Conservation (phyloP, 1,140 invertebrate species). For the Amyelois transitella region DNA sequence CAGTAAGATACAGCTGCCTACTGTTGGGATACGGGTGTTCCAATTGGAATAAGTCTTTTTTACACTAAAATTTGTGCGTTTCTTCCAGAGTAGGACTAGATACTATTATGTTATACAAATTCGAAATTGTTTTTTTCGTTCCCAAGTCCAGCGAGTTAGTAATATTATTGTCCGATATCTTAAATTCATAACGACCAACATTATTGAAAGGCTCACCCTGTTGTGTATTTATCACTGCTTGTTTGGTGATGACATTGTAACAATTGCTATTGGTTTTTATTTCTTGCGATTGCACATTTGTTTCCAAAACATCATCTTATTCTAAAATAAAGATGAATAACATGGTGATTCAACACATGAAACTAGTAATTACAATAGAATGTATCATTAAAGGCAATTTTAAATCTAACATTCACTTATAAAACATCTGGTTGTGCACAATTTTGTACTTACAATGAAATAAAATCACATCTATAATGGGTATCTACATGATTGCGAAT, state of each 20-base stretch:
- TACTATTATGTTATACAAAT: neutral
- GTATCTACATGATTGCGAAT: constrained; percentile 6
- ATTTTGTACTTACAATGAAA: constrained; percentile 24
- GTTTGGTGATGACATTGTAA: constrained; percentile 12
- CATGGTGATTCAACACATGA: constrained; percentile 13
- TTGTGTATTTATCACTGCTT: constrained; percentile 38
- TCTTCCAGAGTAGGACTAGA: neutral
- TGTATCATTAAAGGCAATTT: constrained; percentile 19
- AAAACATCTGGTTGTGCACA: constrained; percentile 28
- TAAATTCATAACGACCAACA: constrained; percentile 58
- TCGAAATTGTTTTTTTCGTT: constrained; percentile 3
- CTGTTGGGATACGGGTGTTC: too few relatives aligned
- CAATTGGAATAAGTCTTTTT: neutral
- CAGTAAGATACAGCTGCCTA: too few relatives aligned
- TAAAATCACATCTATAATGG: constrained; percentile 10
- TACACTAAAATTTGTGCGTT: neutral
- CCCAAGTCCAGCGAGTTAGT: constrained; percentile 33
- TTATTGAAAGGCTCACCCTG: constrained; percentile 59
- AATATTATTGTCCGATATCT: constrained; percentile 68
- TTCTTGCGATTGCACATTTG: constrained; percentile 13
- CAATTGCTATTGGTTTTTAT: constrained; percentile 5
- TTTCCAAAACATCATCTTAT: constrained; percentile 6
- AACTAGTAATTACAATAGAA: constrained; percentile 16
- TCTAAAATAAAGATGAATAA: constrained; percentile 14
- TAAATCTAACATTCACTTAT: neutral